Conservation (phyloP, 2,888 invertebrate species). For the Caenorhabditis plicata region DNA sequence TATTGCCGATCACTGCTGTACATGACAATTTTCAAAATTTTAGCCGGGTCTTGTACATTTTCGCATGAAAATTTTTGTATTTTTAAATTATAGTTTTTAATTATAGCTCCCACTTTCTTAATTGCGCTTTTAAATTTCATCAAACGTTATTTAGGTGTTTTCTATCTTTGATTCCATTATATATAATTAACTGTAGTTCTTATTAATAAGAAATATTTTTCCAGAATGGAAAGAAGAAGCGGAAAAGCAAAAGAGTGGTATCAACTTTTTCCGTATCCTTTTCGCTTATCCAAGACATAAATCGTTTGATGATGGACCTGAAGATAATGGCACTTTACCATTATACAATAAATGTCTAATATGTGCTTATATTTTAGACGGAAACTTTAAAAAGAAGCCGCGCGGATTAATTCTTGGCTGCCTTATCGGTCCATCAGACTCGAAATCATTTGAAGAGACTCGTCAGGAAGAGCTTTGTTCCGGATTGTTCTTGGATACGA, state of each 20-base stretch:
- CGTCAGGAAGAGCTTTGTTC: slow-evolving; percentile 31
- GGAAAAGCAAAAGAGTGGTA: slow-evolving; percentile 32
- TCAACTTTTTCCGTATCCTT: slow-evolving; percentile 38
- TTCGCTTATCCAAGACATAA: slow-evolving; percentile 39
- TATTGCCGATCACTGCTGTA: not conserved
- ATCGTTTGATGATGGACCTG: slow-evolving; percentile 41
- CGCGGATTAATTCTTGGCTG: slow-evolving; percentile 23
- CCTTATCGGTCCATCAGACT: slow-evolving; percentile 33
- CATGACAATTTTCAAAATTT: not conserved
- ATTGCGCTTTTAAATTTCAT: too few relatives aligned
- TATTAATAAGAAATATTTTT: not conserved
- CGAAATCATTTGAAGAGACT: slow-evolving; percentile 40
- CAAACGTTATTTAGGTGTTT: too few relatives aligned
- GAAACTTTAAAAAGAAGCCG: slow-evolving; percentile 30
- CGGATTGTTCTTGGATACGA: slow-evolving; percentile 39
- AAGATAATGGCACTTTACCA: slow-evolving; percentile 26
- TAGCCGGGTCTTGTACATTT: too few relatives aligned
- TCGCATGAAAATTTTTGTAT: too few relatives aligned
- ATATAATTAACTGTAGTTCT: not conserved
- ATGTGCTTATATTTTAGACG: slow-evolving; percentile 14
- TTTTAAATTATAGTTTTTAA: too few relatives aligned
- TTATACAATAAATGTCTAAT: not conserved
- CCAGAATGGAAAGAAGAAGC: slow-evolving; percentile 35
- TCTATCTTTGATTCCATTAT: too few relatives aligned
- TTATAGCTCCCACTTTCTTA: too few relatives aligned